Evolutionary conservation across 2,888 invertebrate genomes (phyloP).

Genomic region (Melinaea menophilus): DNA sequence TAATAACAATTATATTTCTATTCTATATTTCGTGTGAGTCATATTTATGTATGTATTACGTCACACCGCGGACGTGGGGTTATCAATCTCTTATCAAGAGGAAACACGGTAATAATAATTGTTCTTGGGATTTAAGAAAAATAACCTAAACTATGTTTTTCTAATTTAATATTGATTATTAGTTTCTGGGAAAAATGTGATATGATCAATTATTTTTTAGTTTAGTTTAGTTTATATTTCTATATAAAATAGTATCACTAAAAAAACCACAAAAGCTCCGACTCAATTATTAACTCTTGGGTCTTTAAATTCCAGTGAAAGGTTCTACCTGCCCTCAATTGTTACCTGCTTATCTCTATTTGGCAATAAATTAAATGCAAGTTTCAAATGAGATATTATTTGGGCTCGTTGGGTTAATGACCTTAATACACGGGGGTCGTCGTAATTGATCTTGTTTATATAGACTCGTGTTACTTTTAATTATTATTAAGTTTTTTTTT

Average conservation of each 20-base stretch:
- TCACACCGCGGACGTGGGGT: constrained; percentile 54
- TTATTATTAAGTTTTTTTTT: constrained; percentile 29
- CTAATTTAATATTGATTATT: not conserved
- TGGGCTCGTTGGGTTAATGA: constrained; percentile 44
- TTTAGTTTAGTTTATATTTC: too few relatives aligned
- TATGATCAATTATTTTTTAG: not conserved
- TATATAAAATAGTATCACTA: constrained; percentile 42
- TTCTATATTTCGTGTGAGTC: constrained; percentile 43
- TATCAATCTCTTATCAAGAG: constrained; percentile 60
- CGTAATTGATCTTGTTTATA: constrained; percentile 38
- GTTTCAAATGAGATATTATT: constrained; percentile 41
- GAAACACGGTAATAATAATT: constrained; percentile 42
- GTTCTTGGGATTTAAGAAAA: constrained; percentile 28
- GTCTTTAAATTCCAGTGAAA: constrained; percentile 57
- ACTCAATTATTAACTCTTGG: constrained; percentile 43
- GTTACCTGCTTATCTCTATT: constrained; percentile 67
- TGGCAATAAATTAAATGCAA: constrained; percentile 66
- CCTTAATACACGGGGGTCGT: constrained; percentile 25
- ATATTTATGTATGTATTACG: constrained; percentile 35
- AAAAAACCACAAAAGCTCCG: constrained; percentile 48
- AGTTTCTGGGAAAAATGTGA: not conserved
- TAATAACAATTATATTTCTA: constrained; percentile 19
- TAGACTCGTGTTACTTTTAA: constrained; percentile 34
- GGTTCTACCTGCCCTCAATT: constrained; percentile 56
- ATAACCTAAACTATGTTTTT: constrained; percentile 6